Base-by-base conservation (phyloP, 2,888 invertebrate species). In the Diploptera punctata region DNA sequence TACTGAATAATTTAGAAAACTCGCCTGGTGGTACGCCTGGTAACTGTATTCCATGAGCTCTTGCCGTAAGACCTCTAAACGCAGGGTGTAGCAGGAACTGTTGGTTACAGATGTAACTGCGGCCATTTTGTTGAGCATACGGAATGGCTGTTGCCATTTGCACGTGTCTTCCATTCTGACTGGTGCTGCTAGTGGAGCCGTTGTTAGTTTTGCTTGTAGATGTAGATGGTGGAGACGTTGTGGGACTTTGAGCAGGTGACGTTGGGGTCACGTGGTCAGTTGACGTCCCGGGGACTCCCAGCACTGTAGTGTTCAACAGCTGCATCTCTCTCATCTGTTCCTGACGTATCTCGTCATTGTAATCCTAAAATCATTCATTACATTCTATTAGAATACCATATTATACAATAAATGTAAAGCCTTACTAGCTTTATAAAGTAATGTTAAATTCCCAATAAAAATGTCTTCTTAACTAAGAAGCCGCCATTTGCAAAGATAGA, bases 261-360 rank as follows among this genome's bases (percentile, higher is more conserved):
- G 52, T 44, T 13, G 49, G 29, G 18, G 31, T 79, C 77, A 33
- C 79, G 81, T 62, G 60, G 19, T 49, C 54, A 19, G 47, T 61
- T 19, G 57, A 65, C 29, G 71, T 54, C 21, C 73, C 47, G 16
- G 68, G 47, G 4, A 65, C 24, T 3, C 69, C 70, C 67, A 73
- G 18, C 16, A 71, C 38, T 77, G 85, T 84, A 74, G 84, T 84
- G 74, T 91, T 93, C 77, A 94, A 84, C 76, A 93, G 92, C 85
- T 94, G 94, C 93, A 94, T 92, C 83, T 95, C 95, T 87, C 94
- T 90, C 92, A 95, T 93, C 83, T 95, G 95, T 79, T 95, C 93
- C 82, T 95, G 94, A 78, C 95, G 86, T 78, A 95, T 95, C 80
- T 95, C 95, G 80, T 95, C 95, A 82, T 95, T 95, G 86, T 94